phyloP scores from a whole-genome alignment of 2,113 vertebrate species.

The Colistium nudipinnis region DNA sequence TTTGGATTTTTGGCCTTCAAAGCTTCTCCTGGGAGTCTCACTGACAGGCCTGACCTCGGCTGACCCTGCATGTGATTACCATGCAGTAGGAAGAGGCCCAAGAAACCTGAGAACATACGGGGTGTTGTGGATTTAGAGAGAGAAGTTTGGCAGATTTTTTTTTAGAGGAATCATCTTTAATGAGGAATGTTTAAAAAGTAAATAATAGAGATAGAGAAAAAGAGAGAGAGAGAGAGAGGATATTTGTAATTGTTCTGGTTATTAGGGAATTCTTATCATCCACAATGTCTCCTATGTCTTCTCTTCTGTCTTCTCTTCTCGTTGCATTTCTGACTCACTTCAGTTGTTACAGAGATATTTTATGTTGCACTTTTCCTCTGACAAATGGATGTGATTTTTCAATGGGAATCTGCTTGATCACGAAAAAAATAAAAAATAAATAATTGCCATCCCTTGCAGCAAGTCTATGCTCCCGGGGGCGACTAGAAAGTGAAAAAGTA shows the following conservation, averaged over 20 bases:
- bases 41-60: conserved; percentile 53
- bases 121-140: conserved; percentile 7
- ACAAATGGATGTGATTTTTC: too few relatives aligned
- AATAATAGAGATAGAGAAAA: too few relatives aligned
- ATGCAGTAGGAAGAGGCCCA: conserved; percentile 56
- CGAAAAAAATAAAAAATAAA: too few relatives aligned
- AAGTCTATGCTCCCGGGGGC: too few relatives aligned
- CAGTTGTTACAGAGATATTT: neutral
- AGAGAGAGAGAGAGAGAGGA: too few relatives aligned
- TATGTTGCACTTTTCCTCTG: neutral
- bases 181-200: neutral
- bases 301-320: neutral
- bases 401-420: too few relatives aligned
- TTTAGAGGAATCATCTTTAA: neutral
- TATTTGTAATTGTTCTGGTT: too few relatives aligned
- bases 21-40: conserved; percentile 38
- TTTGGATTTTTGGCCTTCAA: conserved; percentile 47
- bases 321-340: neutral
- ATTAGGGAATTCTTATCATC: neutral
- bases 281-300: neutral
- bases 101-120: conserved; percentile 33
- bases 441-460: too few relatives aligned
- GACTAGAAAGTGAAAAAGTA: too few relatives aligned
- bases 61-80: conserved; percentile 55
- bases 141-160: conserved; percentile 6